phyloP scores from a whole-genome alignment of 2,888 invertebrate genomes.

The Ormyrus thymus region DNA sequence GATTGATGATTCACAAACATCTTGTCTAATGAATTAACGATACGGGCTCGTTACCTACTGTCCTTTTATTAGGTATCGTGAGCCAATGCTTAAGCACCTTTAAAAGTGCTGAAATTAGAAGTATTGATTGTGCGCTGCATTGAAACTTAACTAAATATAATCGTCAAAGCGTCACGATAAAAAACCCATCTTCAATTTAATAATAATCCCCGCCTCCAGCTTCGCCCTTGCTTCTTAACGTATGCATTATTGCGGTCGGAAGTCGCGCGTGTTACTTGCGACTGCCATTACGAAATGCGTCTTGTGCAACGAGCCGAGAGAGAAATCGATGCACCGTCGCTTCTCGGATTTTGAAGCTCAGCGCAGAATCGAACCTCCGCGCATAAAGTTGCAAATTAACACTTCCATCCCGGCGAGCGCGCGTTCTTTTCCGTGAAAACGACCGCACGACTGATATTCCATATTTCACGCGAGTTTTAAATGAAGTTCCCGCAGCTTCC shows the following conservation, averaged over 20 bases:
- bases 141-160: neutral
- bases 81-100: neutral
- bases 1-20: too few species aligned
- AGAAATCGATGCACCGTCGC: neutral
- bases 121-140: slow-evolving; percentile 9
- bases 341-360: neutral
- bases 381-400: slow-evolving; percentile 5
- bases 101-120: slow-evolving; percentile 8
- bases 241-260: slow-evolving; percentile 2
- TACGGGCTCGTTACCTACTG: neutral
- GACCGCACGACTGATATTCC: too few species aligned
- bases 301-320: slow-evolving; percentile 10
- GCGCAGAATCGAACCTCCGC: neutral
- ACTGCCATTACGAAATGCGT: slow-evolving; percentile 19
- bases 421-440: too few species aligned
- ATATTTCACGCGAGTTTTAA: too few species aligned
- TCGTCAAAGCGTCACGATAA: too few species aligned
- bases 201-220: neutral
- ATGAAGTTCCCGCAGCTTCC: too few species aligned
- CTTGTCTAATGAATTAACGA: neutral
- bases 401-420: neutral
- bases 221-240: neutral
- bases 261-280: neutral
- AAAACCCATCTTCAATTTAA: neutral
- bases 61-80: neutral